These are phyloP conservation scores for Dryomyza anilis DNA, from an alignment of 2,888 invertebrate species.

Conservation along the genomic window DNA sequence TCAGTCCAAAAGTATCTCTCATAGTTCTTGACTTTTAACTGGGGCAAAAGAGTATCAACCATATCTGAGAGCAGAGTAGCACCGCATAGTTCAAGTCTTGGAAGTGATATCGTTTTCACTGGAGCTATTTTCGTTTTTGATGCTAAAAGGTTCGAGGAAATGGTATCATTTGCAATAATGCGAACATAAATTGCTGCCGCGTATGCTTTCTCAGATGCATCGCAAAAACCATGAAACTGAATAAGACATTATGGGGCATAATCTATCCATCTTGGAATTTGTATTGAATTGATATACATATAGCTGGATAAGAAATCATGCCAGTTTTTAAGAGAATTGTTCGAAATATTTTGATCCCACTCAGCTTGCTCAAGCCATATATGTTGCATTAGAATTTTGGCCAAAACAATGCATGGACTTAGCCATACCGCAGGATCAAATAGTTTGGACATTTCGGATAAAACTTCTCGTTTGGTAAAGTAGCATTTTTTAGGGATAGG, in stretches of 20 bases:
- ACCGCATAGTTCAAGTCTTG: no score
- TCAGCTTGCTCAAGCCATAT: conserved; percentile 28
- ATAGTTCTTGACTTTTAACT: no score
- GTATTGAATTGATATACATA: not conserved
- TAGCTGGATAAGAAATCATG: no score
- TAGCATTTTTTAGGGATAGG: not conserved
- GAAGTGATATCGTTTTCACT: no score
- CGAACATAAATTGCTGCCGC: conserved; percentile 25
- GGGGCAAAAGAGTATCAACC: no score
- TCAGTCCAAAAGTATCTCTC: no score
- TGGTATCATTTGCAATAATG: no score
- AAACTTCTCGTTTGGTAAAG: conserved; percentile 29
- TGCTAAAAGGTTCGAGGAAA: no score
- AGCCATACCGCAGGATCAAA: conserved; percentile 34
- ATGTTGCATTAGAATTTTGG: conserved; percentile 36
- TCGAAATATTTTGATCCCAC: conserved; percentile 23
- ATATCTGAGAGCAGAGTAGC: no score
- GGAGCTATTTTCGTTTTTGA: no score
- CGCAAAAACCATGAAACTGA: conserved; percentile 33
- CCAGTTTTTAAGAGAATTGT: not conserved
- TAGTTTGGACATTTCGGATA: conserved; percentile 30
- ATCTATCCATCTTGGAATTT: no score
- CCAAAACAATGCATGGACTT: conserved; percentile 26
- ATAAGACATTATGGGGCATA: not conserved
- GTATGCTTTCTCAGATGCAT: conserved; percentile 33